Base-by-base conservation (phyloP, 2,888 invertebrate species). In the Stictocephala bisonia region DNA sequence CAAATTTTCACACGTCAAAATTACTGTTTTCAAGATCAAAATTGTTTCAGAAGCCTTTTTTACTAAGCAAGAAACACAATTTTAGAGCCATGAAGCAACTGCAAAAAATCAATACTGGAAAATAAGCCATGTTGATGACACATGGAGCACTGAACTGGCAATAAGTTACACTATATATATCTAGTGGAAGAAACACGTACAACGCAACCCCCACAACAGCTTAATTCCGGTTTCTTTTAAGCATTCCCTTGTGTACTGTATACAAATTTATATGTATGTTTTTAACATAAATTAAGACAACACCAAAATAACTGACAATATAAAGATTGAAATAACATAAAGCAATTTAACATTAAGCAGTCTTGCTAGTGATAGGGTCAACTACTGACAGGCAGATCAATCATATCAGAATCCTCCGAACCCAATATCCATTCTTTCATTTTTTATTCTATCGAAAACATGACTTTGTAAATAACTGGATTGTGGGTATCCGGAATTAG, bases 401-500 rank as follows among this genome's bases (percentile, higher is more conserved):
- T 24, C 72, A 74, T 75, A 82, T 86, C 84, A 87, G 79, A 86
- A 87, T 72, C 86, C 85, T 60, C 85, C 85, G 76, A 86, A 87
- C 3, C 86, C 85, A 71, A 87, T 83, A 79, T 87, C 87, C 82
- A 83, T 82, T 27, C 83, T 80, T 71, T 84, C 83, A 75, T 86
- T 86, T 80, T 86, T 87, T 66, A 86, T 83, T 75, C 85, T 82
- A 78, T 86, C 86, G 73, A 86, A 86, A 80, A 86, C 84, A 79
- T 85, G 85, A 77, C 85, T 85, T 26, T 85, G 81, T 51, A 83
- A 79, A 75, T 83, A 84, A 66, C 80, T 77, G 56, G 81, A 79
- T 72, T 82, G 83, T 40, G 82, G 80, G 64, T 82, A 82, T 50
- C 81, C 79, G 53, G 80, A 78, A 74, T 84, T 84, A 44, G 85